A percentile compares a stretch with the other conserved stretches of the same genome.
Conservation (phyloP, 1,140 invertebrate genomes). For the Caenorhabditis brenneri region DNA sequence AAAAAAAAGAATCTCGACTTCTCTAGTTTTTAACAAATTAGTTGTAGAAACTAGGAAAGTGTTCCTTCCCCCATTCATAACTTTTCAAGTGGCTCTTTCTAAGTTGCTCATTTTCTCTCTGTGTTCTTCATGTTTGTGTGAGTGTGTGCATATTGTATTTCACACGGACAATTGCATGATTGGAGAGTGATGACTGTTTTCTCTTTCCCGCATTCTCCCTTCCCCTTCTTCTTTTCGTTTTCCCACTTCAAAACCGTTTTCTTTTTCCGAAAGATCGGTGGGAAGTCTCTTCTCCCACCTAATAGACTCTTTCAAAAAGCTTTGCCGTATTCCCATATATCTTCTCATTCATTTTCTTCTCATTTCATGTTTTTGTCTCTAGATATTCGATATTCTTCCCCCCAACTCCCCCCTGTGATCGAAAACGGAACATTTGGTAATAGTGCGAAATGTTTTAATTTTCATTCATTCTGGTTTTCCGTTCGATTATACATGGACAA, state of each 20-base stretch:
- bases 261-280: not conserved
- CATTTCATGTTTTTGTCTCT: not conserved
- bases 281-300: not conserved
- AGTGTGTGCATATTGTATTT: slow-evolving; percentile 40
- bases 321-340: not conserved
- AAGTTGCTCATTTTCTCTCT: no score
- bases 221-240: not conserved
- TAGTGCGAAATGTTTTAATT: not conserved
- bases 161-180: slow-evolving; percentile 40
- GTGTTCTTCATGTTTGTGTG: not conserved
- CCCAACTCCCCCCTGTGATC: no score
- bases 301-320: slow-evolving; percentile 26
- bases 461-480: not conserved
- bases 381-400: not conserved
- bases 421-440: not conserved
- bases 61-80: no score
- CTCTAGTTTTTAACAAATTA: no score
- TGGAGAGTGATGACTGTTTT: not conserved
- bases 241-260: slow-evolving; percentile 23
- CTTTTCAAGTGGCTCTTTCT: no score
- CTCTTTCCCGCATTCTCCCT: not conserved
- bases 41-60: no score
- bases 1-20: no score
- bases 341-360: not conserved
- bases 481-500: not conserved